These are phyloP conservation scores for Stenchaetothrips biformis DNA, from an alignment of 2,888 invertebrate genomes.

Conservation along the genomic window DNA sequence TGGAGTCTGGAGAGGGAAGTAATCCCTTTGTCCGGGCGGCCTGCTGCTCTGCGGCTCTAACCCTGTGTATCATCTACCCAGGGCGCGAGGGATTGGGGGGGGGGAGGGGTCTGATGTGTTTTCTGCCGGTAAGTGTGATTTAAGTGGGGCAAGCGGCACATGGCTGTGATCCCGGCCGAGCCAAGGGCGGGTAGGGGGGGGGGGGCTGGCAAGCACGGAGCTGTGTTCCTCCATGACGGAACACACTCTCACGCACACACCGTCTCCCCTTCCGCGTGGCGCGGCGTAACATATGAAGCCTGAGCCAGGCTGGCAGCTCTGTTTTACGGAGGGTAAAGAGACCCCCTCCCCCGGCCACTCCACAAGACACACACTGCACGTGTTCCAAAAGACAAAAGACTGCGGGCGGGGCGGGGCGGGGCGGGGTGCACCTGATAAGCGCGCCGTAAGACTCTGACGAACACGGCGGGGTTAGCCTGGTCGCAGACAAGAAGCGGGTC, in stretches of 20 bases:
- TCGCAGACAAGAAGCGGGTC: no score
- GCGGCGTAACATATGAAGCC: background rate
- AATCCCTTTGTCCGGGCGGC: background rate
- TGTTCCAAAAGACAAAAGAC: no score
- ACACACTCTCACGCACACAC: background rate
- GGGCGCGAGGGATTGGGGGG: background rate
- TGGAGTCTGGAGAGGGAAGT: background rate
- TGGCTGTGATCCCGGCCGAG: background rate
- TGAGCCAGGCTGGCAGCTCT: background rate
- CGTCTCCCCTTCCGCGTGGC: background rate
- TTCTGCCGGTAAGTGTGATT: background rate
- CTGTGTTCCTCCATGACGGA: background rate
- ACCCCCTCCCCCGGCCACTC: slow-evolving; percentile 37
- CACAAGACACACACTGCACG: slow-evolving; percentile 31
- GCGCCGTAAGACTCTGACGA: no score
- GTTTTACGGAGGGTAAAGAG: slow-evolving; percentile 35
- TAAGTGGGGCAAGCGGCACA: slow-evolving; percentile 1
- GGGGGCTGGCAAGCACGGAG: background rate
- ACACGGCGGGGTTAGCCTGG: no score
- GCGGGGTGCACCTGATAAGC: background rate
- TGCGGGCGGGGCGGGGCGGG: background rate
- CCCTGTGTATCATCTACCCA: background rate
- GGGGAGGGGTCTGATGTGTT: background rate
- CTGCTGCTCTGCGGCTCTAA: background rate
- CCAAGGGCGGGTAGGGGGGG: background rate